A percentile compares a stretch with the other conserved stretches of the same genome.
These are phyloP conservation scores for Tachysurus fulvidraco DNA, from an alignment of 2,113 vertebrate genomes.

Conservation along the genomic window DNA sequence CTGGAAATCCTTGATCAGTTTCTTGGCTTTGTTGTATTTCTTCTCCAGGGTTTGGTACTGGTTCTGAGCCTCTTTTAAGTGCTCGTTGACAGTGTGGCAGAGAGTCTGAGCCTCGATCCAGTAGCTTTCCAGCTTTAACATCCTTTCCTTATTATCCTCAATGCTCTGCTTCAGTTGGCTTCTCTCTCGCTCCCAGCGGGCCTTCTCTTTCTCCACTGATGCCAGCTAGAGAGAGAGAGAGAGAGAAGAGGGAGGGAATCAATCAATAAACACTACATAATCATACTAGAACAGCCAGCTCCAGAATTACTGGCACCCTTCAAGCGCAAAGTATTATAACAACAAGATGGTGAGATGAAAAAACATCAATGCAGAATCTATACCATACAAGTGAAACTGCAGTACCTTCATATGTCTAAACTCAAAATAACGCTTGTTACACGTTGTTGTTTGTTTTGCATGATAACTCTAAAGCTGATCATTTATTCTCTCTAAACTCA, in stretches of 20 bases:
- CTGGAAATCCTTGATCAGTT: slow-evolving; percentile 98
- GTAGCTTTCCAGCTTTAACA: slow-evolving; percentile 96
- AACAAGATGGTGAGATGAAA: neutral
- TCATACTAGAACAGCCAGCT: neutral
- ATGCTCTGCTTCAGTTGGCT: slow-evolving; percentile 94
- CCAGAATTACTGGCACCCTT: neutral
- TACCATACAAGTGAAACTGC: neutral
- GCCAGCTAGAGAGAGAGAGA: slow-evolving; percentile 74
- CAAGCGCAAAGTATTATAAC: neutral
- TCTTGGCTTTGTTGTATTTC: slow-evolving; percentile 99
- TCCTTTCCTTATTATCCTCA: slow-evolving; percentile 97
- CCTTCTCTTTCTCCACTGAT: slow-evolving; percentile 92
- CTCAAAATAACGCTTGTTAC: neutral
- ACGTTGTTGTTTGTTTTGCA: neutral
- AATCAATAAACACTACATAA: slow-evolving; percentile 9
- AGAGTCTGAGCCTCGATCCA: slow-evolving; percentile 98
- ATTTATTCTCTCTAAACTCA: neutral
- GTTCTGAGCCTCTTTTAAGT: slow-evolving; percentile 95
- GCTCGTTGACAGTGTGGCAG: slow-evolving; percentile 95
- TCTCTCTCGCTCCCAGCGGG: slow-evolving; percentile 95
- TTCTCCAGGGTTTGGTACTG: slow-evolving; percentile 97
- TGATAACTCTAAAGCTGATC: neutral
- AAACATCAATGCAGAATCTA: neutral
- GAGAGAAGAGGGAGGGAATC: neutral
- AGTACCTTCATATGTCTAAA: neutral